Conservation (phyloP, 1,140 invertebrate species). For the Zaprionus inermis region DNA sequence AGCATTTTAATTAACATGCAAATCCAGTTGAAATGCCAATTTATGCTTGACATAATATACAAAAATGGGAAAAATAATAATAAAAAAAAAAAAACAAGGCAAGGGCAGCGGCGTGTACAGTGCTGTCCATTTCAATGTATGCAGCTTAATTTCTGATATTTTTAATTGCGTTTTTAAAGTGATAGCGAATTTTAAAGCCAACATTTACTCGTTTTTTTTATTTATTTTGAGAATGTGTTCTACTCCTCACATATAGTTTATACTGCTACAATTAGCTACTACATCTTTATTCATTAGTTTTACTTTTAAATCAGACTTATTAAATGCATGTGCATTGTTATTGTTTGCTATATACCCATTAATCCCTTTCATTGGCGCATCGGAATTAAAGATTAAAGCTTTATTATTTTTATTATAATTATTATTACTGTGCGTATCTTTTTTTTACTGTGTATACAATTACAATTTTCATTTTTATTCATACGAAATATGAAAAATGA, state of each 20-base stretch:
- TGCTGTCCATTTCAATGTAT: constrained; percentile 34
- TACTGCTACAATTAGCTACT: background rate
- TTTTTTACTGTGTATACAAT: constrained; percentile 58
- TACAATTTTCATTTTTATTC: constrained; percentile 2
- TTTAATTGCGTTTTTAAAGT: constrained; percentile 44
- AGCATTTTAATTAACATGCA: constrained; percentile 81
- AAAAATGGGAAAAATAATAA: constrained; percentile 43
- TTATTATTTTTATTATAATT: constrained; percentile 49
- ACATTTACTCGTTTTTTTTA: no score
- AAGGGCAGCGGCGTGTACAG: constrained; percentile 17
- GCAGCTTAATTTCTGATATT: constrained; percentile 8
- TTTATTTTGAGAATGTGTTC: no score
- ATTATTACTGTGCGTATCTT: constrained; percentile 30
- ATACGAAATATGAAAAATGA: constrained; percentile 69
- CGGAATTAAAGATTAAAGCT: constrained; percentile 67
- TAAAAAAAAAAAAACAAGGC: constrained; percentile 33
- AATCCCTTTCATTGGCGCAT: constrained; percentile 35
- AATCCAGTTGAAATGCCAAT: constrained; percentile 82
- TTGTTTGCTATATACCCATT: constrained; percentile 54
- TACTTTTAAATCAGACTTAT: no score
- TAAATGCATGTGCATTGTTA: constrained; percentile 5
- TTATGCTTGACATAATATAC: constrained; percentile 80
- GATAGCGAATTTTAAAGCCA: no score
- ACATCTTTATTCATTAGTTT: background rate
- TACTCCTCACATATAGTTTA: no score